A percentile compares a stretch with the other conserved stretches of the same genome.
phyloP scores from a whole-genome alignment of 2,797 vertebrate species.

The Myotis findleyi region DNA sequence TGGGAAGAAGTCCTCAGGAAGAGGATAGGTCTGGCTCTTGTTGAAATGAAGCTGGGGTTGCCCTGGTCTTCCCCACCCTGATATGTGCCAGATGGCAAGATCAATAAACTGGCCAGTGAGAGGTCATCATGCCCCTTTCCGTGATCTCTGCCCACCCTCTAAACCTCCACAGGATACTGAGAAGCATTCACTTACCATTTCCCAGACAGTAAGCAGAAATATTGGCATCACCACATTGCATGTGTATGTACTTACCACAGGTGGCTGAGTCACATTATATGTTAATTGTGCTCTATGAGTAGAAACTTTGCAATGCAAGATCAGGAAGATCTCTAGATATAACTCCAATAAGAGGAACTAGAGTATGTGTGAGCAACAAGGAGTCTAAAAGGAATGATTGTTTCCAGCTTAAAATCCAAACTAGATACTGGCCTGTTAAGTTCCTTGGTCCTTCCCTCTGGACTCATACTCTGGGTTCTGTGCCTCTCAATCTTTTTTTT shows the following conservation, averaged over 20 bases:
- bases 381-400: conserved; percentile 2
- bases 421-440: neutral
- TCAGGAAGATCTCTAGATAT: neutral
- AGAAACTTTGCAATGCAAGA: neutral
- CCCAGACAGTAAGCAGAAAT: conserved; percentile 16
- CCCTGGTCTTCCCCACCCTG: neutral
- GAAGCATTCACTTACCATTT: neutral
- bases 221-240: neutral
- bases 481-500: neutral
- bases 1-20: conserved; percentile 13
- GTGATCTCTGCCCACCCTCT: neutral
- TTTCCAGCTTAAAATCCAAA: conserved; percentile 26
- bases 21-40: neutral
- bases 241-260: neutral
- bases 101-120: conserved; percentile 12
- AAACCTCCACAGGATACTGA: neutral
- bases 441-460: neutral
- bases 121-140: neutral
- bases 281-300: neutral
- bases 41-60: conserved; percentile 11
- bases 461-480: neutral
- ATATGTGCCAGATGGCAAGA: conserved; percentile 6
- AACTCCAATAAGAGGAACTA: neutral
- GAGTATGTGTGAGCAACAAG: neutral
- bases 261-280: neutral